These are phyloP conservation scores for Tachysurus vachellii DNA, from an alignment of 2,113 vertebrate genomes.

Conservation along the genomic window DNA sequence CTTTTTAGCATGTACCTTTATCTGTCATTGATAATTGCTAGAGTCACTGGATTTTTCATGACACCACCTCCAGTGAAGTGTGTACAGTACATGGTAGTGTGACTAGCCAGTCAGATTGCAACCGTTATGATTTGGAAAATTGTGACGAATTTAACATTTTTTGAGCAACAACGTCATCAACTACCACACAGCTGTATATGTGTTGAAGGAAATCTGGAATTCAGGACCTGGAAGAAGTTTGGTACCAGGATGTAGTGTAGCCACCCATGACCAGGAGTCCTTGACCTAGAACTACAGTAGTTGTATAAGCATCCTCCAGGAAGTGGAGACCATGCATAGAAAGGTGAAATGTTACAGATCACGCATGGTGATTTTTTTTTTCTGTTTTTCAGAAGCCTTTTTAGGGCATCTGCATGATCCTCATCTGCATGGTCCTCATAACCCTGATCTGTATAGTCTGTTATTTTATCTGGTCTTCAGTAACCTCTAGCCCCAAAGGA, in stretches of 20 bases:
- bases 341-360: not conserved
- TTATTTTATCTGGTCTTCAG: not conserved
- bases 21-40: not conserved
- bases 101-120: not conserved
- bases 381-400: not conserved
- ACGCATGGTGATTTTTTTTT: not conserved
- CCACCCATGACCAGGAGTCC: not conserved
- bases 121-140: no score
- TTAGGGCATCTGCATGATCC: not conserved
- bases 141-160: not conserved
- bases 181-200: not conserved
- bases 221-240: constrained; percentile 8
- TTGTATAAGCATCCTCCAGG: not conserved
- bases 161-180: not conserved
- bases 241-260: not conserved
- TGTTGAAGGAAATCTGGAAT: not conserved
- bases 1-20: constrained; percentile 26
- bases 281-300: constrained; percentile 17
- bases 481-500: not conserved
- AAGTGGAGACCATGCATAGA: constrained; percentile 1
- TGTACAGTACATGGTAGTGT: not conserved
- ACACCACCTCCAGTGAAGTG: not conserved
- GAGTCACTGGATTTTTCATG: not conserved
- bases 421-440: not conserved
- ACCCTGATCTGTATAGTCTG: not conserved